Evolutionary conservation across 2,113 vertebrate genomes (phyloP), one percentile per base, ranked within the genome.

Genomic region (Lipophrys pholis): DNA sequence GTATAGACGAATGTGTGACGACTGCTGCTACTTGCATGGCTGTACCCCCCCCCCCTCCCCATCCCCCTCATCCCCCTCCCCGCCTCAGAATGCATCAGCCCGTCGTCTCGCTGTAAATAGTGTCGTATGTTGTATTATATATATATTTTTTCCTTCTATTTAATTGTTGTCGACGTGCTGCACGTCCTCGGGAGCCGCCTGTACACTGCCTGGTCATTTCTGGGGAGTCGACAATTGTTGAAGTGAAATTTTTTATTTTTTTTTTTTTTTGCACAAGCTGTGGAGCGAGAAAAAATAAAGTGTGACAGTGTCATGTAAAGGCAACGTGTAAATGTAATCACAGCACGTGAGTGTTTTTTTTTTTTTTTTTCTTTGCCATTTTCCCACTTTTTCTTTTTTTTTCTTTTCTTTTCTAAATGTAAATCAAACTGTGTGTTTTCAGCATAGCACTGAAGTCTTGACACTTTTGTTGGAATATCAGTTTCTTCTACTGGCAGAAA

Each of bases 11-110:
- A 84, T 81, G 81, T 88, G 81, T 79, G 80, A 82, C n/a, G 61
- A 83, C 61, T 56, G 89, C 87, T 91, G 91, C 88, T 90, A 89
- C 81, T 30, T 76, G 92, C 92, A 93, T 91, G 87, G 81, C 85
- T 92, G 66, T 82, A 83, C 57, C 8, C 51, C 65, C n/a, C 21
- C 21, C 21, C 21, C 21, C 21, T 4, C 21, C 21, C 2, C 21
- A 2, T 4, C 21, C 21, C 21, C 2, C 21, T 60, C 63, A 67
- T 17, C 58, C n/a, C 52, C 64, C 61, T 65, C 55, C 42, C 56
- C 7, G 21, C 72, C 63, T 48, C 72, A 65, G 36, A 67, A 69
- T 68, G 72, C 54, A 36, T 78, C 57, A 17, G 51, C 35, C 70
- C 38, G 6, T 53, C 63, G 49, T 83, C 69, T 46, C 40, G 38